These are phyloP conservation scores for Hepsetus odoe DNA, from an alignment of 2,113 vertebrate genomes.

Conservation along the genomic window DNA sequence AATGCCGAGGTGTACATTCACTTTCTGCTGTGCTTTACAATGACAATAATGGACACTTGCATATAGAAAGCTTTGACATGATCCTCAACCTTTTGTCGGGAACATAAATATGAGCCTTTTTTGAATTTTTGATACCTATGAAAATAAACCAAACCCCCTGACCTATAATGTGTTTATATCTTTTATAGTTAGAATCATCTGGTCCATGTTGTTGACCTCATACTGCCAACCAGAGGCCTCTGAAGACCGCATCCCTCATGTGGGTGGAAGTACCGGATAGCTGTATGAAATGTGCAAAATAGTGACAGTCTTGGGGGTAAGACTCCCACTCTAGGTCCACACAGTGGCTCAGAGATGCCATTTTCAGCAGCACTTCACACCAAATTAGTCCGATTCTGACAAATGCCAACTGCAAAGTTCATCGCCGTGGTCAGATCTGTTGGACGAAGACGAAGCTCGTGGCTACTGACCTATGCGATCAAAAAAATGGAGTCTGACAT, in stretches of 20 bases:
- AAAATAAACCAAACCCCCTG: too few species aligned
- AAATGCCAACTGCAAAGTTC: slow-evolving; percentile 42
- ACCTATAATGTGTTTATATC: too few species aligned
- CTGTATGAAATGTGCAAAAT: background rate
- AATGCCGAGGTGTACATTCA: too few species aligned
- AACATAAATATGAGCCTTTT: slow-evolving; percentile 40
- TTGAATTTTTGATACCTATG: too few species aligned
- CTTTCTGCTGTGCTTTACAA: too few species aligned
- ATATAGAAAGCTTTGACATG: slow-evolving; percentile 26
- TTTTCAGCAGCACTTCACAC: slow-evolving; percentile 41
- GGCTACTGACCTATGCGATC: slow-evolving; percentile 30
- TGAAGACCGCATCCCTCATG: too few species aligned
- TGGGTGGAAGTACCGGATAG: background rate
- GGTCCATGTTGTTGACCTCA: too few species aligned
- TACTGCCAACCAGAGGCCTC: too few species aligned
- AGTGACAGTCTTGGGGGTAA: background rate
- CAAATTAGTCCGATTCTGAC: slow-evolving; percentile 38
- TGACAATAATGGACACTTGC: too few species aligned
- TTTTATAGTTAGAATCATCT: too few species aligned
- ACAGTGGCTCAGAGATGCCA: slow-evolving; percentile 9
- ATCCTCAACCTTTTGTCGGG: slow-evolving; percentile 31
- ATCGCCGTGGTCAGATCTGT: slow-evolving; percentile 27
- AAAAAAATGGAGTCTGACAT: slow-evolving; percentile 30
- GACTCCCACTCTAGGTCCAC: background rate
- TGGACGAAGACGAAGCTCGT: slow-evolving; percentile 20